Evolutionary conservation across 92 coral and sea anemone species (phyloP), one percentile per base, ranked within the genome.

Genomic region (Phenganax marumi): DNA sequence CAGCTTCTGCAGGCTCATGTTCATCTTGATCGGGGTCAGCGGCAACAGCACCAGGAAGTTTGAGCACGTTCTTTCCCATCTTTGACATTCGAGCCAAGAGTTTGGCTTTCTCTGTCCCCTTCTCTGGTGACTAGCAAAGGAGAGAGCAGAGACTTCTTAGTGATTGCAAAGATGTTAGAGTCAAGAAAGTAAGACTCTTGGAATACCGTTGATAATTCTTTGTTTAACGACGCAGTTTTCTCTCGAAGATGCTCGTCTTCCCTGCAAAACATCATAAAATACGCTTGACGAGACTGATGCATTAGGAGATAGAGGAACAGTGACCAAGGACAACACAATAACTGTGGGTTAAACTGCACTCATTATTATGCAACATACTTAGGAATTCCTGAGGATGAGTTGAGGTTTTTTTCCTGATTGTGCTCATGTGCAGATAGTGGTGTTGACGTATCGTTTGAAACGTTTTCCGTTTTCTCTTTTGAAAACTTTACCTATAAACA

Each of bases 41-140:
- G 1, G 75, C 89, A 22, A 82, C 92, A 61, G 98, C 97, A n/a
- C 97, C 94, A 51, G 93, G 97, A 47, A 91, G 50, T 8, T 89
- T 84, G 76, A 93, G 86, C 8, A 93, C 97, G 73, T 92, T 95
- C 69, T 95, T 92, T 21, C 98, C 98, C 98, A 95, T 95, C 73
- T 92, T 92, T 22, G 98, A 95, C 98, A 95, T 95, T 70, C 98
- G 89, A 7, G 98, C 98, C 12, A 95, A 87, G 68, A 95, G 84
- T 63, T 87, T 89, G 73, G 98, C 98, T 78, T 95, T 95, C 80
- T 95, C 93, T 16, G 93, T 87, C 46, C 91, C 91, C 80, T 91
- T 95, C 73, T 69, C 98, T 70, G 93, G 98, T 16, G 98, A 95
- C 98, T 95, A 80, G 26, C 50, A 25, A n/a, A 75, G 39, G 10